A percentile compares a stretch with the other conserved stretches of the same genome.
These are phyloP conservation scores for Sitophilus oryzae DNA, from an alignment of 1,140 invertebrate species.

Conservation along the genomic window DNA sequence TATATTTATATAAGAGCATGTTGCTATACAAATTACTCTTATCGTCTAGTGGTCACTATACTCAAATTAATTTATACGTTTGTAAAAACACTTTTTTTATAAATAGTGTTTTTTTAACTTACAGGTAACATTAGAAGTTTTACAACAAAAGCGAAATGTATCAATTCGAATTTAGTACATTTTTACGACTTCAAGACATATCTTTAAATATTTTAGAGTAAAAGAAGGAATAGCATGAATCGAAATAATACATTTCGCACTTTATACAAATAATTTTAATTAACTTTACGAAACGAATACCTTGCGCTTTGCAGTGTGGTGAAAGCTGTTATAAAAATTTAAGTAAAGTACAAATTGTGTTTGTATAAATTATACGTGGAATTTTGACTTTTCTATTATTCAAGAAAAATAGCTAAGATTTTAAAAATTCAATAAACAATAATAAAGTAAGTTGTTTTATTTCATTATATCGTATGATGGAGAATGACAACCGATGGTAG, in stretches of 20 bases:
- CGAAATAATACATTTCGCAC: background rate
- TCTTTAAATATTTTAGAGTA: too few relatives aligned
- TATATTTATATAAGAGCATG: constrained; percentile 29
- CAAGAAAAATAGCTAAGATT: constrained; percentile 11
- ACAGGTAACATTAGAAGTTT: background rate
- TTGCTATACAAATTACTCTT: constrained; percentile 14
- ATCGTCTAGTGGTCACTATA: constrained; percentile 34
- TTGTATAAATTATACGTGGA: constrained; percentile 9
- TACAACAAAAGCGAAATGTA: background rate
- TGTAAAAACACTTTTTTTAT: constrained; percentile 12
- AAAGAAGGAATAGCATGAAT: too few relatives aligned
- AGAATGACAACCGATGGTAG: too few relatives aligned
- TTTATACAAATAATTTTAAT: background rate
- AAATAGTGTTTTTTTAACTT: background rate
- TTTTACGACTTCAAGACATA: background rate
- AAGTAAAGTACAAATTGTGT: constrained; percentile 20
- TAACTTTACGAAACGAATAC: constrained; percentile 1
- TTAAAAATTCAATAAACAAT: constrained; percentile 22
- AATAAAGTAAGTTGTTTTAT: too few relatives aligned
- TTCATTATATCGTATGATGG: too few relatives aligned
- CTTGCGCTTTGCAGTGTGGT: constrained; percentile 26
- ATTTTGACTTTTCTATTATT: background rate
- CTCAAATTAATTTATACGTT: constrained; percentile 24
- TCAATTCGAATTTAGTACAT: background rate
- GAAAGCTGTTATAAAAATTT: constrained; percentile 13